Base-by-base conservation (phyloP, 2,797 vertebrate genomes). In the Euphonia xanthogaster region DNA sequence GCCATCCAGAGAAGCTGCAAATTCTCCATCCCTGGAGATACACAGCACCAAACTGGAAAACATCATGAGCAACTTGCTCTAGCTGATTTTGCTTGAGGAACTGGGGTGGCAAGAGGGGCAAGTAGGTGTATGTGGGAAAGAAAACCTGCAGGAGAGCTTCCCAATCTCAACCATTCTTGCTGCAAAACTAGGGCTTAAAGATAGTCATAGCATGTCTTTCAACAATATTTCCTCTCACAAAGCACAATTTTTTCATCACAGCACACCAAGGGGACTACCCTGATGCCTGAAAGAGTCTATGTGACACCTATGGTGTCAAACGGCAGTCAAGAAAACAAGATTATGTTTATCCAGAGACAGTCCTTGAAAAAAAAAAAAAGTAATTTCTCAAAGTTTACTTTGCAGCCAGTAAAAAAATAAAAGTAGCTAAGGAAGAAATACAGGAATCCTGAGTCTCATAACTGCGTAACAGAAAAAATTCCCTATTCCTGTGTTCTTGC, bases 1-100 rank as follows among this genome's bases (percentile, higher is more conserved):
- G 33, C 2, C 5, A 62, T 6, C 3, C 17, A 25, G 20, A 62
- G n/a, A 45, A 17, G 6, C 0, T 62, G 23, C 40, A 24, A 19
- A 47, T 25, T 50, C 18, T 50, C 28, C 17, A 6, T 86, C 14
- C 23, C 44, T 45, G 35, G 17, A 72, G 18, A 39, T 15, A 13
- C 9, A 37, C 25, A 18, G 23, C 30, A 63, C 10, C 2, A 15
- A 79, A 3, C 6, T 30, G 21, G 22, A 27, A 19, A 70, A 28
- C 3, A 4, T 42, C 19, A n/a, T 66, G 16, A 10, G 3, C 12
- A 33, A 10, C 13, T 9, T 57, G 13, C 5, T 66, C 6, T n/a
- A 39, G 9, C 4, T 51, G 23, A 70, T 12, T 31, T 7, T 31
- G 7, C 9, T 39, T 81, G n/a, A 81, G 9, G 15, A 47, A 10